Conservation (phyloP, 2,113 vertebrate species). For the Rynchops niger region DNA sequence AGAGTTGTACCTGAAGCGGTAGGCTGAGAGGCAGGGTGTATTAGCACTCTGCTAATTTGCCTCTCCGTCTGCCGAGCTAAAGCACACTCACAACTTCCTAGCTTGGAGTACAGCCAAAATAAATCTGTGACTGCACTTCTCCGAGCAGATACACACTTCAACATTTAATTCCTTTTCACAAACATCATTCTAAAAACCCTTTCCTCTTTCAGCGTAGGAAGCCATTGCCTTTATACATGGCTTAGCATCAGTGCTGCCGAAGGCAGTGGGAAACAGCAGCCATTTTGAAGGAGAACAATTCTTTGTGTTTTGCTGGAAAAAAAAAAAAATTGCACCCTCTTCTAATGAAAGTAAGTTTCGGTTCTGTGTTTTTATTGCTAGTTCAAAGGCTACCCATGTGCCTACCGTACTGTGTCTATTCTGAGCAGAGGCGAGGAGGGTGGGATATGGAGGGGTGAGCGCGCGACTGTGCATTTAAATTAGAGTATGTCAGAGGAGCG, state of each 20-base stretch:
- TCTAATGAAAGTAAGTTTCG: not conserved
- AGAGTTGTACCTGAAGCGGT: not conserved
- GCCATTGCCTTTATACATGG: not conserved
- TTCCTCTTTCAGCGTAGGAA: not conserved
- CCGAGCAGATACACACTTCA: slow-evolving; percentile 22
- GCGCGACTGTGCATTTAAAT: not conserved
- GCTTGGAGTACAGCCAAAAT: slow-evolving; percentile 42
- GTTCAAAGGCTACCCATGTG: not conserved
- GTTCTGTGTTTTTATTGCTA: not conserved
- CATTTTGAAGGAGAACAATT: slow-evolving; percentile 16
- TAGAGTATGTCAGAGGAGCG: not conserved
- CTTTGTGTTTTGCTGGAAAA: not conserved
- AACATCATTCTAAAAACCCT: not conserved
- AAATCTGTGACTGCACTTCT: slow-evolving; percentile 39
- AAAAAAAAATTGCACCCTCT: not conserved
- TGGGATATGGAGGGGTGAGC: not conserved
- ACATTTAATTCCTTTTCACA: not conserved
- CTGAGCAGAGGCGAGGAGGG: not conserved
- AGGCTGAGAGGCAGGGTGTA: not conserved
- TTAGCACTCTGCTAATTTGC: slow-evolving; percentile 18
- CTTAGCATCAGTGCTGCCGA: not conserved
- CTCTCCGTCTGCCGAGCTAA: not conserved
- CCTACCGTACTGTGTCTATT: not conserved
- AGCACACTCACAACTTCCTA: not conserved
- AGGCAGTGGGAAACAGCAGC: not conserved